These are phyloP conservation scores for Brachionus calyciflorus DNA, from an alignment of 1,140 invertebrate genomes.

Conservation along the genomic window DNA sequence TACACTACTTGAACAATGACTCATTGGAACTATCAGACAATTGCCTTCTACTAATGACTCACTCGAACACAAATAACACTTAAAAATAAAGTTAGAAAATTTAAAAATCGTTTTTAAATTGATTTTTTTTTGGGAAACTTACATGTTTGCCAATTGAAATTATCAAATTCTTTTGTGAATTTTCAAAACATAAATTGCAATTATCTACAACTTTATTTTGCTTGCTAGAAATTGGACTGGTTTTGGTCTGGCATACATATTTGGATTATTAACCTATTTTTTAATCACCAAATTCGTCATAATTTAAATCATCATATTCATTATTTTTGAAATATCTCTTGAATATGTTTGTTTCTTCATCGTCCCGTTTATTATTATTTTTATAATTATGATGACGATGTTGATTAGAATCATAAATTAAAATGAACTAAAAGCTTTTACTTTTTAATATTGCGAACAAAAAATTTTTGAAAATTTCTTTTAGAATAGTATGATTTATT, in stretches of 20 bases:
- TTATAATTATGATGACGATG: neutral
- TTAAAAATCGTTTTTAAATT: conserved; percentile 9
- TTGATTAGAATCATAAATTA: too few species aligned
- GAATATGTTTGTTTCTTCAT: conserved; percentile 9
- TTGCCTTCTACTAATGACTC: conserved; percentile 79
- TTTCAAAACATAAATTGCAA: conserved; percentile 78
- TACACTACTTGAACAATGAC: conserved; percentile 74
- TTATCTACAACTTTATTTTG: conserved; percentile 71
- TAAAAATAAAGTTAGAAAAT: conserved; percentile 47
- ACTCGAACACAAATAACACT: conserved; percentile 71
- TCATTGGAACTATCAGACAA: conserved; percentile 80
- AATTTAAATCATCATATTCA: conserved; percentile 33
- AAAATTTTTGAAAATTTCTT: too few species aligned
- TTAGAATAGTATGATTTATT: too few species aligned
- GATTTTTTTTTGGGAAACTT: conserved; percentile 33
- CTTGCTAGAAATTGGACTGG: too few species aligned
- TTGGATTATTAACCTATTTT: neutral
- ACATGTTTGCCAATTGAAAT: conserved; percentile 69
- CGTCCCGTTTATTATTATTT: neutral
- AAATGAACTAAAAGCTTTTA: too few species aligned
- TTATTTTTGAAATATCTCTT: conserved; percentile 22
- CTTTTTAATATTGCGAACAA: too few species aligned
- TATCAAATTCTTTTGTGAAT: conserved; percentile 81
- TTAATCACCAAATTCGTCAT: neutral
- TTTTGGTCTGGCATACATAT: neutral